Evolutionary conservation across 1,140 invertebrate species (phyloP).

Genomic region (Meloidogyne chitwoodi): DNA sequence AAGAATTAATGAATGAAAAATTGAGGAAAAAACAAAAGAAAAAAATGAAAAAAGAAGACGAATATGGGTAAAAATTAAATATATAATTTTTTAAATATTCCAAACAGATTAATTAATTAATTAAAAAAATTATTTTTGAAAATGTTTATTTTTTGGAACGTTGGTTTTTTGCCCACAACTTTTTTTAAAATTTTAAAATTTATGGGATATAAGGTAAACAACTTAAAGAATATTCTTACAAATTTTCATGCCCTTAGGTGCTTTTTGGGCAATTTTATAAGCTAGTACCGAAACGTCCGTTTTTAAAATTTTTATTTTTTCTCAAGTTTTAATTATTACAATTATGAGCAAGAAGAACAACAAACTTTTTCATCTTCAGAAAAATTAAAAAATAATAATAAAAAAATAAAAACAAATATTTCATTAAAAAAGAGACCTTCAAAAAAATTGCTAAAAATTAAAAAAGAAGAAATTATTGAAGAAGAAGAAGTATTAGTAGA

Average conservation of each 20-base stretch:
- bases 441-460: background rate
- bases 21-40: background rate
- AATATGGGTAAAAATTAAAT: background rate
- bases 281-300: no score
- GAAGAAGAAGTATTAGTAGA: background rate
- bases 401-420: background rate
- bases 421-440: background rate
- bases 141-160: background rate
- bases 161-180: background rate
- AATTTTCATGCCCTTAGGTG: no score
- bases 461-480: background rate
- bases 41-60: background rate
- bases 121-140: no score
- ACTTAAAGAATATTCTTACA: no score
- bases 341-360: no score
- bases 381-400: background rate
- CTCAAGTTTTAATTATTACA: background rate
- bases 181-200: background rate
- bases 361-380: no score
- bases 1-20: background rate
- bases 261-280: no score
- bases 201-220: no score
- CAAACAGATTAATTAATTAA: no score
- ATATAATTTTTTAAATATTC: background rate
- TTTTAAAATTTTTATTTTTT: no score